Percentiles rank a stretch among this genome's conserved stretches.
These are phyloP conservation scores for Ferdinandea cuprea DNA, from an alignment of 2,888 invertebrate species.

Conservation along the genomic window DNA sequence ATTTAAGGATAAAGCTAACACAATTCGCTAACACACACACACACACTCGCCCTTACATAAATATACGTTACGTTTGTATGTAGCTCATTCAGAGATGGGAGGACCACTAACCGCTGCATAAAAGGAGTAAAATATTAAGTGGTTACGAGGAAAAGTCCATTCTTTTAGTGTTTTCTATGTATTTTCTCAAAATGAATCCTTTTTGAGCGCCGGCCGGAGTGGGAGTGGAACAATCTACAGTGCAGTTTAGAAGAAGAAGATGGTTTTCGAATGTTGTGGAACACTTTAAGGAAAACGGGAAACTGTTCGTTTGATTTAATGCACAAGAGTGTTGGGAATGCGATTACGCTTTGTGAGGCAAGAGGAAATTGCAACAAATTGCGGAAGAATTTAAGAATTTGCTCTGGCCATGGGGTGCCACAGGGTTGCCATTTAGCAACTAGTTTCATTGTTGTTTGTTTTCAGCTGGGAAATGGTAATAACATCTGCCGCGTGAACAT, in stretches of 20 bases:
- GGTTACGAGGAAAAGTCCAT: conserved; percentile 61
- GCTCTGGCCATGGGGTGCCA: background rate
- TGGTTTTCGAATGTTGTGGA: no score
- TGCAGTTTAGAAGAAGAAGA: background rate
- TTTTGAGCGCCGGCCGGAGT: no score
- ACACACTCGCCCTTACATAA: no score
- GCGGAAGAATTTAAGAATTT: conserved; percentile 30
- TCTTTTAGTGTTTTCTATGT: conserved; percentile 35
- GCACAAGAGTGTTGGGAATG: conserved; percentile 44
- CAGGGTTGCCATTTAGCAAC: conserved; percentile 23
- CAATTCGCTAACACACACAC: conserved; percentile 26
- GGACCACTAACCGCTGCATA: conserved; percentile 66
- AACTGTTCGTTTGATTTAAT: conserved; percentile 63
- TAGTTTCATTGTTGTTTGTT: background rate
- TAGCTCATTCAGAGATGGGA: conserved; percentile 14
- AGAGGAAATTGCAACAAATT: conserved; percentile 45
- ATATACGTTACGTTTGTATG: no score
- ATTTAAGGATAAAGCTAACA: conserved; percentile 68
- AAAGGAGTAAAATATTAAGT: conserved; percentile 74
- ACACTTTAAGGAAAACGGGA: conserved; percentile 23
- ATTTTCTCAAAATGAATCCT: conserved; percentile 29
- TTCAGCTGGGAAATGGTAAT: background rate
- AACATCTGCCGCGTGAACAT: no score
- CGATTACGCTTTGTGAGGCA: conserved; percentile 31
- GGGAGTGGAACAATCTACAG: no score